Evolutionary conservation across 2,113 vertebrate genomes (phyloP), one percentile per base, ranked within the genome.

Genomic region (Gobius niger): DNA sequence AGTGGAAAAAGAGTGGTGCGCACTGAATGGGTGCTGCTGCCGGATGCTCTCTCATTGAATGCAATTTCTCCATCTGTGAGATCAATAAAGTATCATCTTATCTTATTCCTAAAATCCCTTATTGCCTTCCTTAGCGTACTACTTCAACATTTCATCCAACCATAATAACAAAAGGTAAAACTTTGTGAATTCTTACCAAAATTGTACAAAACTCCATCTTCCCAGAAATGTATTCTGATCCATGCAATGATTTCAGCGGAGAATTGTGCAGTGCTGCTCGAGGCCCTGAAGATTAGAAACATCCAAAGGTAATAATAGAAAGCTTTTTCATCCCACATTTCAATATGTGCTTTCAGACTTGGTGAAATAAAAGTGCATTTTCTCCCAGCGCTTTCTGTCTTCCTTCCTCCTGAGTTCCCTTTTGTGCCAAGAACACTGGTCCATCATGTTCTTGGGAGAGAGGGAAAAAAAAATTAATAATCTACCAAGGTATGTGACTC

Each of bases 381-480:
- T 34, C 19, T 57, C 9, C 14, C 54, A 57, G 6, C 7, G 2
- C 52, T 19, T 24, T 0, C 54, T 40, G 54, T 40, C 24, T 34
- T 34, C 24, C 24, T 34, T 34, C 24, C 24, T 34, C 24, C 24
- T 7, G 24, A 40, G 24, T 34, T 57, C 2, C 54, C 24, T 15
- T 57, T 57, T 40, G 54, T 57, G 19, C 54, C 12, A 40, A 40
- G 54, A 57, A 34, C 54, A 57, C 54, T 40, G 54, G 54, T 40
- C 12, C 54, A 57, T 57, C 54, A 40, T 57, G 54, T 57, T 57
- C 52, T 54, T 24, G 6, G 18, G 24, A 40, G 24, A 40, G 24
- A 34, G 24, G 24, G 5, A 34, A 34, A 34, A 34, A 34, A 40
- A 40, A 57, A 40, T 40, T 11, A 41, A 57, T 57, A 40, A 57